These are phyloP conservation scores for Macrosteles quadrilineatus DNA, from an alignment of 1,140 invertebrate genomes.

Conservation along the genomic window DNA sequence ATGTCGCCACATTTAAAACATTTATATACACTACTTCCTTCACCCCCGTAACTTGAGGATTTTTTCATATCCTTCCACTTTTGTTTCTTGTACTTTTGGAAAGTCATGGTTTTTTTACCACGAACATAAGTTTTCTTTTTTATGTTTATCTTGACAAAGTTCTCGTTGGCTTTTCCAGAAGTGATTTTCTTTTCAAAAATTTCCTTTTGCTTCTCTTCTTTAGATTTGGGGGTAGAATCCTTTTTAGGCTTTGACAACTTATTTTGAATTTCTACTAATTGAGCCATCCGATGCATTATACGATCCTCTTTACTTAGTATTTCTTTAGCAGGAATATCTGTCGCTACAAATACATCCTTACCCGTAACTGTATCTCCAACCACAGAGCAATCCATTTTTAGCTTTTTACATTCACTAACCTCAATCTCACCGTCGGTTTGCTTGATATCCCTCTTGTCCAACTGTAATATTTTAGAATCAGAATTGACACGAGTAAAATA, in stretches of 20 bases:
- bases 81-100: constrained; percentile 79
- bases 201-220: constrained; percentile 51
- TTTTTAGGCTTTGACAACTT: constrained; percentile 28
- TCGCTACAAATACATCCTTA: too few relatives aligned
- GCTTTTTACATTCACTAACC: background rate
- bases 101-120: constrained; percentile 77
- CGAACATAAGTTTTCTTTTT: constrained; percentile 86
- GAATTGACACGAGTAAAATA: background rate
- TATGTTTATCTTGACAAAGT: constrained; percentile 88
- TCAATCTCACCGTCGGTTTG: background rate
- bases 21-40: constrained; percentile 63
- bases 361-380: background rate
- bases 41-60: constrained; percentile 52
- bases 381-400: background rate
- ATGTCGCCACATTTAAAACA: constrained; percentile 84
- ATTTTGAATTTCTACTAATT: constrained; percentile 19
- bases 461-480: background rate
- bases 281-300: background rate
- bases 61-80: constrained; percentile 80
- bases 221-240: constrained; percentile 31
- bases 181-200: constrained; percentile 66
- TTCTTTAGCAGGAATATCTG: too few relatives aligned
- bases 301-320: constrained; percentile 20
- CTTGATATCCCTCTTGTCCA: background rate
- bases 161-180: constrained; percentile 76